Base-by-base conservation (phyloP, 1,140 invertebrate genomes). In the Drosophila sp. region DNA sequence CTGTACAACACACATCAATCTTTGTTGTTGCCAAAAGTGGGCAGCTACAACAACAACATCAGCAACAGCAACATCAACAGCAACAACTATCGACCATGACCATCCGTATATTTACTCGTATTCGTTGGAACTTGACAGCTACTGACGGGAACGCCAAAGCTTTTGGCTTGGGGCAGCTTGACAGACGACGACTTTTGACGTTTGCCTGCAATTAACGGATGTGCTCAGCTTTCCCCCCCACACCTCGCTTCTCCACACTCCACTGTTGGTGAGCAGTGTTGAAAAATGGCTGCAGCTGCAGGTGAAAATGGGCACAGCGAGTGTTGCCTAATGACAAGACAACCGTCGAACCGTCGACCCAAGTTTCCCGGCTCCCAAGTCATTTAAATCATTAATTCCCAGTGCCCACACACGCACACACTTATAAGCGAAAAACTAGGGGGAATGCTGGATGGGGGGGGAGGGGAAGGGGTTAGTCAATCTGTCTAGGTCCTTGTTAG, bases 191-290 rank as follows among this genome's bases (percentile, higher is more conserved):
- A 78, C 82, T 86, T 86, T 86, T 86, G 82, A 86, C 82, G 82
- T 86, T 86, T 86, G 82, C 79, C 82, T 82, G 82, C 83, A 86
- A 86, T 86, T 86, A 86, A 86, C 82, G 78, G 80, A 56, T 69
- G 56, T 69, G 56, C 71, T 18, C 36, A 38, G 11, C 29, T 76
- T 65, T 27, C 41, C 61, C 53, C 18, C 14, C 45, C 59, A 5
- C 29, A 34, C 34, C 8, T 21, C 13, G 8, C 16, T 32, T 27
- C 14, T 29, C 21, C 16, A 25, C 50, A n/a, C n/a, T n/a, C 3
- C 16, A 25, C 50, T 53, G 16, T 29, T 32, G 9, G 41, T 59
- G 34, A 29, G 50, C 14, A 86, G 82, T 86, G 82, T 86, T 86
- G 82, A 86, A 87, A 86, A 86, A 86, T 86, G 74, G 64, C 66